Conservation (phyloP, 2,113 vertebrate species). For the Dascyllus trimaculatus region DNA sequence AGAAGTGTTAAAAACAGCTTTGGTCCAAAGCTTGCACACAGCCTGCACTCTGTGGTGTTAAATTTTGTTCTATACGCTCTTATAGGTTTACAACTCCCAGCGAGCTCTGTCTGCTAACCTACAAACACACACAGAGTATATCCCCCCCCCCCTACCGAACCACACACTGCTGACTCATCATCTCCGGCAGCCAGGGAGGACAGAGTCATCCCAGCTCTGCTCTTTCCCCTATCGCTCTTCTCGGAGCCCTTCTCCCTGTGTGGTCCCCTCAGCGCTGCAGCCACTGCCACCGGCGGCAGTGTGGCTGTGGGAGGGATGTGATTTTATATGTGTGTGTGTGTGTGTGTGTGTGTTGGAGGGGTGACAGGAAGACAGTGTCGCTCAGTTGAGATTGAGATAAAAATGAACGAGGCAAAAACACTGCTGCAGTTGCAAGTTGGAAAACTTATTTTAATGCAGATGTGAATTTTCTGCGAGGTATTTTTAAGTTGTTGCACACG, state of each 20-base stretch:
- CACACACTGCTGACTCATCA: conserved; percentile 53
- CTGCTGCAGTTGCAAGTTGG: background rate
- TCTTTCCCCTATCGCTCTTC: conserved; percentile 43
- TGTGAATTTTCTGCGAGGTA: background rate
- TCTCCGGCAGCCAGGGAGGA: conserved; percentile 36
- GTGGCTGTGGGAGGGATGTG: conserved; percentile 1
- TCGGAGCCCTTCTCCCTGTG: conserved; percentile 53
- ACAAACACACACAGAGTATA: conserved; percentile 33
- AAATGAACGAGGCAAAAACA: conserved; percentile 51
- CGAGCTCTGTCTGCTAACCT: conserved; percentile 32
- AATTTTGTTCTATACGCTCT: background rate
- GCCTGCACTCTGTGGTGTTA: conserved; percentile 3
- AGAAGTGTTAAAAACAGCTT: conserved; percentile 41
- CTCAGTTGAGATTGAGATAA: conserved; percentile 48
- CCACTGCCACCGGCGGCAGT: conserved; percentile 57
- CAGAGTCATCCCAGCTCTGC: conserved; percentile 34
- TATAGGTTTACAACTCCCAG: conserved; percentile 38
- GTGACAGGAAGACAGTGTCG: conserved; percentile 41
- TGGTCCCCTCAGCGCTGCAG: conserved; percentile 65
- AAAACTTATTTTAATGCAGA: background rate
- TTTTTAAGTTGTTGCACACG: background rate
- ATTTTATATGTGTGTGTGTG: conserved; percentile 14
- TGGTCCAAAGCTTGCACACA: conserved; percentile 22
- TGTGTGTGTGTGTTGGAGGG: background rate
- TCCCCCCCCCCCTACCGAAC: conserved; percentile 13